Base-by-base conservation (phyloP, 1,140 invertebrate genomes). In the Zaprionus gabonicus region DNA sequence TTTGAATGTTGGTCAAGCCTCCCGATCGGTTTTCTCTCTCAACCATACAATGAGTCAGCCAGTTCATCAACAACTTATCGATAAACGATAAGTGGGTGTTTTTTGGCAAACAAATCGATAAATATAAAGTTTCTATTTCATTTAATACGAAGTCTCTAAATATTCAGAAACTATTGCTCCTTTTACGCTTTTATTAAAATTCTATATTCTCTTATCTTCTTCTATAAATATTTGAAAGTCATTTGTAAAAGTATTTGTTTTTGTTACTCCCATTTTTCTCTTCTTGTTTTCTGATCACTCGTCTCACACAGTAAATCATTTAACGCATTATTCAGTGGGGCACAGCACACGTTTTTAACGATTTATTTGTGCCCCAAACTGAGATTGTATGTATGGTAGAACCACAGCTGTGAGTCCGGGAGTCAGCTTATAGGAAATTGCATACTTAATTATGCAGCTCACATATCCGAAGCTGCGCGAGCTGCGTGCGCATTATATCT, bases 221-320 rank as follows among this genome's bases (percentile, higher is more conserved):
- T 31, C 28, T 9, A 17, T n/a, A 17, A 44, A 44, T 71, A 67
- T 76, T 71, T 62, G 41, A 13, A 20, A 57, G 31, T 49, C 57
- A 63, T 60, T 41, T 60, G 12, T 36, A 36, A 6, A 7, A 13
- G 44, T 63, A 31, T 64, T 65, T 58, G 25, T 44, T n/a, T 9
- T 17, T 44, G 15, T 44, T 9, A 25, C 17, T 51, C 15, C 23
- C 17, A 9, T 51, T 9, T 68, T 63, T 6, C 6, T 23, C 20
- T 53, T 51, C 17, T 57, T 46, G 41, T 65, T 75, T 36, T 49
- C 58, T 71, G 73, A 59, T 67, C 71, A 75, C 66, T 80, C 76
- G 70, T 73, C 77, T 77, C 64, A 34, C 44, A 57, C 44, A 58
- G 64, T 80, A 55, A 80, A 75, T 80, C 71, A 80, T 80, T 79